Conservation (phyloP, 2,113 vertebrate genomes). For the Amazona guildingii region DNA sequence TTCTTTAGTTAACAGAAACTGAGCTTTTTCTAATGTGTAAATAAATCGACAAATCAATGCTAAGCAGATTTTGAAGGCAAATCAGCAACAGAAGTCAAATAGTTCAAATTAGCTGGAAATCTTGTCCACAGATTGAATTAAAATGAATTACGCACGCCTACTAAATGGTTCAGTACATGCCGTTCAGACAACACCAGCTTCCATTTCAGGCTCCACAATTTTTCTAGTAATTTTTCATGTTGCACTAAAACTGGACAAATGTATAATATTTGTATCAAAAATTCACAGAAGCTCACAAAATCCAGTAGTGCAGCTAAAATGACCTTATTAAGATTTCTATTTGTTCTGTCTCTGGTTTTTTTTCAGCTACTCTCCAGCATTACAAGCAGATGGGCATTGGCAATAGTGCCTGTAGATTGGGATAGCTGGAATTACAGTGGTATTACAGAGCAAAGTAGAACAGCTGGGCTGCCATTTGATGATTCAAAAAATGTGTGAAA, state of each 20-base stretch:
- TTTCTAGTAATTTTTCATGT: neutral
- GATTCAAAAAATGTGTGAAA: slow-evolving; percentile 22
- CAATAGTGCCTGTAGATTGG: neutral
- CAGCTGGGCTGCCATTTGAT: slow-evolving; percentile 39
- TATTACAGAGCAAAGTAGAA: slow-evolving; percentile 16
- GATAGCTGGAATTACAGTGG: neutral
- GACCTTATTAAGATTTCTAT: neutral
- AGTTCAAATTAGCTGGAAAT: neutral
- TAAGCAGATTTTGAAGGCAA: neutral
- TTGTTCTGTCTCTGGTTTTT: neutral
- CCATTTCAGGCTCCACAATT: neutral
- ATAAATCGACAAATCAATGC: neutral
- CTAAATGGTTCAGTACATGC: neutral
- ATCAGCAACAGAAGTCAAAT: neutral
- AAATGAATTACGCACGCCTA: neutral
- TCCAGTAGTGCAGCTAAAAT: neutral
- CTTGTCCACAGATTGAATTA: neutral
- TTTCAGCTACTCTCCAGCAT: neutral
- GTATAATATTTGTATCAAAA: neutral
- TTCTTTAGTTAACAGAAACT: neutral
- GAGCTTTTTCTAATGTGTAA: neutral
- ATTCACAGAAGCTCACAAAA: neutral
- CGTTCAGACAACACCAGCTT: neutral
- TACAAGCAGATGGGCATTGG: slow-evolving; percentile 11
- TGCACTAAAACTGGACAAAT: neutral